Percentiles rank a stretch among this genome's conserved stretches.
These are phyloP conservation scores for Tribolium madens DNA, from an alignment of 1,140 invertebrate genomes.

Conservation along the genomic window DNA sequence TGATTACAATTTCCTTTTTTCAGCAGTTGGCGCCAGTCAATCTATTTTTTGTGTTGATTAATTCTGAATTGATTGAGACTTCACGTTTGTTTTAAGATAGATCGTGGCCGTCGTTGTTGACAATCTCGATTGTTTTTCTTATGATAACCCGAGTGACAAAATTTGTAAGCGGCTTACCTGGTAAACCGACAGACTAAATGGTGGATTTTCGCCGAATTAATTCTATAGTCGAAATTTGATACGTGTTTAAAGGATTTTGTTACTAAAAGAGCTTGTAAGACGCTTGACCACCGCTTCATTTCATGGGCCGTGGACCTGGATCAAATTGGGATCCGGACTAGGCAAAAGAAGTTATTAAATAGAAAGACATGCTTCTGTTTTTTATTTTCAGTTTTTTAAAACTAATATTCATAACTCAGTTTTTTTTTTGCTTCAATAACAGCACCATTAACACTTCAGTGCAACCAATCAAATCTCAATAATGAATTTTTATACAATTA, in stretches of 20 bases:
- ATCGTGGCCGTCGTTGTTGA: background rate
- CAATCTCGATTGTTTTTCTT: conserved; percentile 16
- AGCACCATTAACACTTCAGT: too few species aligned
- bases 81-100: conserved; percentile 34
- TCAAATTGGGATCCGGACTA: background rate
- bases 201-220: conserved; percentile 46
- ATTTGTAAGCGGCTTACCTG: conserved; percentile 44
- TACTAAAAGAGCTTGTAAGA: conserved; percentile 44
- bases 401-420: too few species aligned
- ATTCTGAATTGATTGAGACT: conserved; percentile 23
- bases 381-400: too few species aligned
- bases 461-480: too few species aligned
- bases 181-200: conserved; percentile 7
- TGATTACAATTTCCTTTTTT: conserved; percentile 42
- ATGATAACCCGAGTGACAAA: conserved; percentile 44
- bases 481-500: too few species aligned
- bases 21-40: conserved; percentile 39
- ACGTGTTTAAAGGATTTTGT: conserved; percentile 41
- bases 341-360: background rate
- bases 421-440: too few species aligned
- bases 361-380: too few species aligned
- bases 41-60: conserved; percentile 34
- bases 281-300: conserved; percentile 38
- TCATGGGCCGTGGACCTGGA: background rate
- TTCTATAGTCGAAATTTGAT: conserved; percentile 42